Percentiles rank a stretch among this genome's conserved stretches.
Conservation (phyloP, 2,797 vertebrate species). For the Linurgus olivaceus region DNA sequence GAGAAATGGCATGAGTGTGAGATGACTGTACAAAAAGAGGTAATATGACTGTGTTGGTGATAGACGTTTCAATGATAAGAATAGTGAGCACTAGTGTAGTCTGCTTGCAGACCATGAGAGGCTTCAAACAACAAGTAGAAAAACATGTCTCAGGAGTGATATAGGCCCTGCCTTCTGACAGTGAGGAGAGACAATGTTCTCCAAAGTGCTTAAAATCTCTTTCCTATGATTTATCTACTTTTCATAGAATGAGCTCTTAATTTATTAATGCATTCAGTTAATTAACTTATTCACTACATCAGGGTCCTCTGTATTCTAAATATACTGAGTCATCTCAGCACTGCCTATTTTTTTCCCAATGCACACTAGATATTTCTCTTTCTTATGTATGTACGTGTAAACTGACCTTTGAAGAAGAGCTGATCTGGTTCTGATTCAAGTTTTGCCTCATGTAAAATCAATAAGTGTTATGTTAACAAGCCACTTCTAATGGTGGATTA, state of each 20-base stretch:
- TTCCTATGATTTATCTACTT: not conserved
- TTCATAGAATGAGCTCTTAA: not conserved
- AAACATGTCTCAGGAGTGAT: not conserved
- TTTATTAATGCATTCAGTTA: not conserved
- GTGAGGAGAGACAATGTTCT: not conserved
- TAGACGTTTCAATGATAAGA: not conserved
- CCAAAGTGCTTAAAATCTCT: not conserved
- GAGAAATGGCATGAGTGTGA: not conserved
- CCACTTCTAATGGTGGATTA: not conserved
- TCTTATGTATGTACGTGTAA: not conserved
- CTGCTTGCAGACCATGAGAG: not conserved
- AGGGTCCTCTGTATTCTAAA: not conserved
- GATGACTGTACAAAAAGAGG: not conserved
- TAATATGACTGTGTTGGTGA: not conserved
- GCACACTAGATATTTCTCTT: not conserved
- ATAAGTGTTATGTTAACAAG: not conserved
- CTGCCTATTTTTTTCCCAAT: not conserved
- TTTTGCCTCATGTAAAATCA: not conserved
- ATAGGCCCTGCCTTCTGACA: not conserved
- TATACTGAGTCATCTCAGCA: not conserved
- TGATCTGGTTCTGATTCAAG: not conserved
- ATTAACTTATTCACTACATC: not conserved
- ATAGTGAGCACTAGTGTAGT: not conserved
- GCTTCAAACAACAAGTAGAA: not conserved
- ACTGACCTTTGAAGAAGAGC: not conserved